A percentile compares a stretch with the other conserved stretches of the same genome.
Evolutionary conservation across 2,797 vertebrate species (phyloP).

Genomic region (Chromis chromis): DNA sequence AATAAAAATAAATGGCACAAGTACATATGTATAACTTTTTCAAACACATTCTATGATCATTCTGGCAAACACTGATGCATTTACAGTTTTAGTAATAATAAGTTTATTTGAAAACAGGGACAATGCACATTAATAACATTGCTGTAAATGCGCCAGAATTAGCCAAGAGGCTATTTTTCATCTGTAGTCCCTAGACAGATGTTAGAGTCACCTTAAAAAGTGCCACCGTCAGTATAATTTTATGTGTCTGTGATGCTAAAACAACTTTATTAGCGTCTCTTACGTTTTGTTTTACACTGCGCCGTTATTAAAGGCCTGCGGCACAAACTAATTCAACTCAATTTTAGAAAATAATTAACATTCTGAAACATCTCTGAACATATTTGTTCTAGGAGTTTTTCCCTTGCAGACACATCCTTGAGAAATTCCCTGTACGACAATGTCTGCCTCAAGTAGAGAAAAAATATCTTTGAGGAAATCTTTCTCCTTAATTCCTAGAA

Average conservation of each 20-base stretch:
- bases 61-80: neutral
- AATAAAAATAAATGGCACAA: neutral
- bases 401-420: accelerated
- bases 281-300: neutral
- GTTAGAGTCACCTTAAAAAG: no score
- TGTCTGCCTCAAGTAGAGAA: no score
- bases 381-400: neutral
- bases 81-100: neutral
- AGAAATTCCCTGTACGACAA: neutral
- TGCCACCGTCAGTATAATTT: neutral
- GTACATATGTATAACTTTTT: no score
- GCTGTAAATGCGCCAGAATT: no score
- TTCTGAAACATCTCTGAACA: constrained; percentile 3
- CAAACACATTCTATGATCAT: neutral
- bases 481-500: neutral
- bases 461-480: neutral
- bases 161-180: no score
- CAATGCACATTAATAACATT: no score
- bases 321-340: neutral
- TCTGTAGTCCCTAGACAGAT: no score
- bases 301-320: neutral
- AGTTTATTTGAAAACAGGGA: no score
- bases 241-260: neutral
- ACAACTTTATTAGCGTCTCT: neutral
- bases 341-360: neutral